Percentiles rank a stretch among this genome's conserved stretches.
phyloP scores from a whole-genome alignment of 1,140 invertebrate species.

The Sminthurinus signatus region DNA sequence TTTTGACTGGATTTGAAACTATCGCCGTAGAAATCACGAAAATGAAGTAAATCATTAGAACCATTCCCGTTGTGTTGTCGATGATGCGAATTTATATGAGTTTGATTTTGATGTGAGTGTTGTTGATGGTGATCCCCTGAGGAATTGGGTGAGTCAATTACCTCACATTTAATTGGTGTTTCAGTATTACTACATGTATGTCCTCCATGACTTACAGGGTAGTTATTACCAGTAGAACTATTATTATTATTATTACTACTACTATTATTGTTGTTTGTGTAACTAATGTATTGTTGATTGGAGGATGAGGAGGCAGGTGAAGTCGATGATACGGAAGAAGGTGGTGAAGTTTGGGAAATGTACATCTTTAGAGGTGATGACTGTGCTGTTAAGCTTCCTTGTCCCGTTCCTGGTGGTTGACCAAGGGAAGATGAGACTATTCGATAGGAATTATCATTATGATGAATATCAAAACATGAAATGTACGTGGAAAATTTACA shows the following conservation, averaged over 20 bases:
- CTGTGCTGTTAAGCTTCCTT: too few relatives aligned
- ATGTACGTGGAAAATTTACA: too few relatives aligned
- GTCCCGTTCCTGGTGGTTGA: too few relatives aligned
- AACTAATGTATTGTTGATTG: neutral
- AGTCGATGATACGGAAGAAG: constrained; percentile 1
- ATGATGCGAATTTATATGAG: neutral
- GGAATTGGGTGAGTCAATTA: constrained; percentile 9
- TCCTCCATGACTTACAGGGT: neutral
- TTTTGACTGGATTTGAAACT: too few relatives aligned
- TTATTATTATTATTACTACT: constrained; percentile 12
- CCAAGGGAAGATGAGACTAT: neutral
- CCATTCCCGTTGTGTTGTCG: neutral
- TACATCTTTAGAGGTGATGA: neutral
- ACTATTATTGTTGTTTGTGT: too few relatives aligned
- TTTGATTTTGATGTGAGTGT: neutral
- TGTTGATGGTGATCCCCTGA: constrained; percentile 1
- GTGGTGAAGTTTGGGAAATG: constrained; percentile 2
- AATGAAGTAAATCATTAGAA: neutral
- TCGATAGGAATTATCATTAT: neutral
- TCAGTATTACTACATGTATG: neutral
- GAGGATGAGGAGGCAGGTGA: neutral
- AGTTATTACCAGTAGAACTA: neutral
- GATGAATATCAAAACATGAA: neutral
- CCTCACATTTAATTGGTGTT: constrained; percentile 3
- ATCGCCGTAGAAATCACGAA: constrained; percentile 7